These are phyloP conservation scores for Eupithecia subumbrata DNA, from an alignment of 2,888 invertebrate genomes.

Conservation along the genomic window DNA sequence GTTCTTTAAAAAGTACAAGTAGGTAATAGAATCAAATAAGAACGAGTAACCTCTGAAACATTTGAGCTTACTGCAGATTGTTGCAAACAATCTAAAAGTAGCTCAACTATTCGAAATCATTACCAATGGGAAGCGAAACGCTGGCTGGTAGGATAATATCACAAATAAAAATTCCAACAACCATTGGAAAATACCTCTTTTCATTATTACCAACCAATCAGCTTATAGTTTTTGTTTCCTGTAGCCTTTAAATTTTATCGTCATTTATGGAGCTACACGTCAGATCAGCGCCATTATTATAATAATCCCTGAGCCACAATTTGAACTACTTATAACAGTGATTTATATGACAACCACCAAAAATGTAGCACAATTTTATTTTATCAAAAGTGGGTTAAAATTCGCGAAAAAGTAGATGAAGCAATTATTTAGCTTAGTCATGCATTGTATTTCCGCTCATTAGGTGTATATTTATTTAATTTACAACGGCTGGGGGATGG, in stretches of 20 bases:
- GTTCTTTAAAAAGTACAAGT: no score
- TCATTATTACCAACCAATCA: background rate
- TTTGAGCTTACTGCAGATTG: background rate
- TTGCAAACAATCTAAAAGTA: background rate
- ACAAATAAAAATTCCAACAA: background rate
- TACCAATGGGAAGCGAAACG: background rate
- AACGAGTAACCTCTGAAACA: background rate
- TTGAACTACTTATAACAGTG: constrained; percentile 20
- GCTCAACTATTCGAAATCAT: background rate
- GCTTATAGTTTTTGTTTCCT: constrained; percentile 1
- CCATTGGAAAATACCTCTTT: background rate
- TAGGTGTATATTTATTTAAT: constrained; percentile 84
- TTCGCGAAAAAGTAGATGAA: constrained; percentile 66
- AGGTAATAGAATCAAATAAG: no score
- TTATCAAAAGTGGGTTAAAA: constrained; percentile 45
- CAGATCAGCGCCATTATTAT: constrained; percentile 19
- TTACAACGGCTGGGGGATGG: constrained; percentile 80
- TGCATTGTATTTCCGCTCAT: constrained; percentile 83
- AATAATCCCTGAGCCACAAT: constrained; percentile 19
- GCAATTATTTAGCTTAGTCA: constrained; percentile 80
- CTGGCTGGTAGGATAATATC: background rate
- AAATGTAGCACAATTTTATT: constrained; percentile 35
- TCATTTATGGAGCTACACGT: constrained; percentile 8
- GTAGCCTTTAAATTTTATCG: background rate
- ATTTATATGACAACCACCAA: constrained; percentile 28